Percentiles rank a stretch among this genome's conserved stretches.
phyloP scores from a whole-genome alignment of 2,888 invertebrate species.

The Theretra japonica region DNA sequence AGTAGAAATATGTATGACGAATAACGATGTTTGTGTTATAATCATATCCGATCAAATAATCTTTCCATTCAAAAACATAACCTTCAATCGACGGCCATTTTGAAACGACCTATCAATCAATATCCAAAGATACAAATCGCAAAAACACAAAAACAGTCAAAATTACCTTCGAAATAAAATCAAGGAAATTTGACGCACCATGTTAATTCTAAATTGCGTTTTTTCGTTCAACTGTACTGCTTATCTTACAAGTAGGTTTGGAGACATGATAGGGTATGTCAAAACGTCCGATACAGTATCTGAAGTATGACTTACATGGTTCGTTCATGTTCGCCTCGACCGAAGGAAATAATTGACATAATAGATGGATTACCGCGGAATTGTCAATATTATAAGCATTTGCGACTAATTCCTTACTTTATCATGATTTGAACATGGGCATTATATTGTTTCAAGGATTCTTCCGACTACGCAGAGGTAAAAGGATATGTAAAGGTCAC shows the following conservation, averaged over 20 bases:
- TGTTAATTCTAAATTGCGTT: background rate
- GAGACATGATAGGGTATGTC: slow-evolving; percentile 39
- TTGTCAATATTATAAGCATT: background rate
- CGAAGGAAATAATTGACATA: slow-evolving; percentile 25
- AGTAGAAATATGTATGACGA: too few relatives aligned
- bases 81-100: background rate
- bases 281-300: slow-evolving; percentile 40
- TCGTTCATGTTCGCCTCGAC: background rate
- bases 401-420: too few relatives aligned
- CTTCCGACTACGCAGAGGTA: too few relatives aligned
- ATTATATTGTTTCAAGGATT: too few relatives aligned
- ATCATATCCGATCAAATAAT: background rate
- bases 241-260: slow-evolving; percentile 29
- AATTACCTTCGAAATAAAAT: background rate
- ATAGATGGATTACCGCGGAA: background rate
- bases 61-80: background rate
- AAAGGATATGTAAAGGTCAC: too few relatives aligned
- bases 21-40: too few relatives aligned
- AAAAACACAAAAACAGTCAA: background rate
- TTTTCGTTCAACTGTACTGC: background rate
- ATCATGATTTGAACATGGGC: too few relatives aligned
- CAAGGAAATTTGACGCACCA: background rate
- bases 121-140: background rate
- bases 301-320: background rate
- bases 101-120: background rate